Evolutionary conservation across 2,113 vertebrate genomes (phyloP), one percentile per base, ranked within the genome.

Genomic region (Odocoileus hemionus): DNA sequence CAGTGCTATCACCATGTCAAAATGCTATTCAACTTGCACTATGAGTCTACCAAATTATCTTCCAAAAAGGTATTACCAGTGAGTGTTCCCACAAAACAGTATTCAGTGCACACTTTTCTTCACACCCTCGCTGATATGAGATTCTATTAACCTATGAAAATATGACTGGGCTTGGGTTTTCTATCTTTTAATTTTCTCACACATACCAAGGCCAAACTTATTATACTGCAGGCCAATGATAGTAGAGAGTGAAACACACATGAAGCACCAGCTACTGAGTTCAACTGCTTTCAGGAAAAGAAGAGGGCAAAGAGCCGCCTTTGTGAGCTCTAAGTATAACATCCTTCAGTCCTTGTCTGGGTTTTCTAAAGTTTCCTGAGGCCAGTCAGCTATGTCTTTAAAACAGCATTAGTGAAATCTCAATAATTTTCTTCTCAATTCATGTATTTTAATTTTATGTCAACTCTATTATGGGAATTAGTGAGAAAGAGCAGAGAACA

Each of bases 381-480:
- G 43, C 26, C 21, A 58, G 45, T 2, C 26, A 61, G 36, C 21
- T 10, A 21, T 7, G 30, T 45, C 50, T 91, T 89, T 55, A 61
- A 95, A 96, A 50, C 3, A 64, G 33, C 36, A 84, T 39, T 26
- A 92, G 47, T 43, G 93, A 30, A 95, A 94, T 79, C 5, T 58
- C 52, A 90, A 60, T 64, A 10, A 64, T 52, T 96, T 86, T n/a
- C 79, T 80, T 52, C 36, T 95, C 55, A 96, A 78, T 89, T 55
- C 9, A 88, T 21, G 33, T 86, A 78, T 64, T 93, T 95, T 50
- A 64, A 78, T 85, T 90, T 96, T 93, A 94, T 85, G 89, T 90
- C 82, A 88, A 85, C 57, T 96, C 54, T 83, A 85, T 93, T 60
- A 95, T 30, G 30, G 45, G 17, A 89, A 87, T 89, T 94, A 96